Percentiles rank a stretch among this genome's conserved stretches.
These are phyloP conservation scores for Aproaerema taeniolella DNA, from an alignment of 2,888 invertebrate genomes.

Conservation along the genomic window DNA sequence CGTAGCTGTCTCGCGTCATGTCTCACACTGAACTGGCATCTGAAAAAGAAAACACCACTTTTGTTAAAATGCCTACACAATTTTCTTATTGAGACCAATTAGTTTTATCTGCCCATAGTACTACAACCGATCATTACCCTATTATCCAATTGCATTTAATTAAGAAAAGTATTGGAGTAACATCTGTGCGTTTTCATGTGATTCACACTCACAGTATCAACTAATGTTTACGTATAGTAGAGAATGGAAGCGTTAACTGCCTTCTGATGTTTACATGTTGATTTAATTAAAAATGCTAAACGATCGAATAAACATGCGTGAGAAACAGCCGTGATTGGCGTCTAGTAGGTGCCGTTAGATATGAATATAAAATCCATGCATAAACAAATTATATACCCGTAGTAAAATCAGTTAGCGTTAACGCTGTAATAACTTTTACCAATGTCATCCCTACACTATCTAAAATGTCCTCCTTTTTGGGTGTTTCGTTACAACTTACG, in stretches of 20 bases:
- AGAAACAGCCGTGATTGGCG: slow-evolving; percentile 45
- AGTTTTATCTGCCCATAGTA: slow-evolving; percentile 36
- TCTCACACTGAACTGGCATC: slow-evolving; percentile 59
- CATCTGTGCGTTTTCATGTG: slow-evolving; percentile 35
- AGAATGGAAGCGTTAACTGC: no score
- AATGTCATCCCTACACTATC: no score
- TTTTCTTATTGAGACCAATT: slow-evolving; percentile 49
- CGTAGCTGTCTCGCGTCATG: slow-evolving; percentile 67
- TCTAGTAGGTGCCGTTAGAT: slow-evolving; percentile 24
- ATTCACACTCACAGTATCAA: no score
- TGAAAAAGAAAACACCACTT: slow-evolving; percentile 43
- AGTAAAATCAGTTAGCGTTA: no score
- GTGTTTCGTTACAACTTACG: no score
- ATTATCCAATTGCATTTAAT: slow-evolving; percentile 51
- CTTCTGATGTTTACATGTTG: slow-evolving; percentile 39
- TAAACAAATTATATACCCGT: slow-evolving; percentile 11
- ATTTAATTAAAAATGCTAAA: slow-evolving; percentile 49
- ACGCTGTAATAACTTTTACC: no score
- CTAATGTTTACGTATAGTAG: background rate
- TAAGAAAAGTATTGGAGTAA: slow-evolving; percentile 27
- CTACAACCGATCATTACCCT: slow-evolving; percentile 33
- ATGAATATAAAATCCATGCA: slow-evolving; percentile 30
- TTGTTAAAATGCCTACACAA: slow-evolving; percentile 32
- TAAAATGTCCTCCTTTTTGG: no score
- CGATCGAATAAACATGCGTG: slow-evolving; percentile 46